Percentiles rank a stretch among this genome's conserved stretches.
phyloP scores from a whole-genome alignment of 2,888 invertebrate species.

The Ametastegia equiseti region DNA sequence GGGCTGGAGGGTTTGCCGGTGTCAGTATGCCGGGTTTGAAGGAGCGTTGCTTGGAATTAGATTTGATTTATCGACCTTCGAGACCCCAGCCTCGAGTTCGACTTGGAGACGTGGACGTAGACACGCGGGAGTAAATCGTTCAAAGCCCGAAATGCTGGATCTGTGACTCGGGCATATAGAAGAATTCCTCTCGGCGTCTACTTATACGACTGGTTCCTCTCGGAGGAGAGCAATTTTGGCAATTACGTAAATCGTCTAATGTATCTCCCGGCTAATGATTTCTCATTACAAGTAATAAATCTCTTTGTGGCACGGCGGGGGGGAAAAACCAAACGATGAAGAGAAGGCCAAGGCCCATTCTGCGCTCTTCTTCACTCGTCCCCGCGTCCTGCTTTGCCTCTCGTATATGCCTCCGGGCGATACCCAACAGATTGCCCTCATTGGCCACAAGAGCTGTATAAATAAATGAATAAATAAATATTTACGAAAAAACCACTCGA shows the following conservation, averaged over 20 bases:
- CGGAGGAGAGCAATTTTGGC: slow-evolving; percentile 61
- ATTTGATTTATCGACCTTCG: slow-evolving; percentile 36
- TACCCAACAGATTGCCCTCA: slow-evolving; percentile 24
- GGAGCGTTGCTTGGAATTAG: slow-evolving; percentile 16
- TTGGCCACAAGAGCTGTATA: slow-evolving; percentile 17
- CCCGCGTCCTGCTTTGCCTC: slow-evolving; percentile 1
- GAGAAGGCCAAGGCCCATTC: slow-evolving; percentile 8
- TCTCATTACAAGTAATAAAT: slow-evolving; percentile 76
- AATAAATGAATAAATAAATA: slow-evolving; percentile 23
- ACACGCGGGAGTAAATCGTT: slow-evolving; percentile 6
- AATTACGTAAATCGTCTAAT: slow-evolving; percentile 75
- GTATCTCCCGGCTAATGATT: slow-evolving; percentile 74
- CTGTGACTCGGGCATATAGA: slow-evolving; percentile 31
- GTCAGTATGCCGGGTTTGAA: neutral
- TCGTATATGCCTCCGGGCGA: slow-evolving; percentile 11
- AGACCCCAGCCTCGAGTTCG: neutral
- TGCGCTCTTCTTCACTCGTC: neutral
- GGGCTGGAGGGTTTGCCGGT: no score
- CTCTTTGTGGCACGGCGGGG: slow-evolving; percentile 57
- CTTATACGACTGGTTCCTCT: slow-evolving; percentile 43
- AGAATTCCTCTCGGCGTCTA: slow-evolving; percentile 34
- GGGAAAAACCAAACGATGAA: neutral
- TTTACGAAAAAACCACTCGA: neutral
- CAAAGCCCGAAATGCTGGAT: slow-evolving; percentile 24
- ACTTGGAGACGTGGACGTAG: neutral